Evolutionary conservation across 1,140 invertebrate genomes (phyloP).

Genomic region (roundworm (Caenorhabditis elegans)): WBcel235 BX284604.4:1721501-1722000

Average conservation of each 20-base stretch:
- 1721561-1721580: constrained; percentile 16
- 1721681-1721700: neutral
- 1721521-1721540: neutral
- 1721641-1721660: neutral
- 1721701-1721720: neutral
- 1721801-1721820: constrained; percentile 34
- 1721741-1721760: neutral
- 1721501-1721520: constrained; percentile 18
- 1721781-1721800: constrained; percentile 33
- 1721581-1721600: constrained; percentile 33
- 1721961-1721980: constrained; percentile 11
- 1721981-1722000: constrained; percentile 34
- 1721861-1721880: constrained; percentile 19
- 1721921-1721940: neutral
- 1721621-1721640: constrained; percentile 33
- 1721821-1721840: constrained; percentile 10
- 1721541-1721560: neutral
- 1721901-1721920: neutral
- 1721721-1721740: neutral
- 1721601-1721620: constrained; percentile 32
- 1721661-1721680: neutral
- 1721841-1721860: neutral
- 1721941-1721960: neutral
- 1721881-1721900: constrained; percentile 1
- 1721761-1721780: neutral